phyloP scores from a whole-genome alignment of 2,888 invertebrate genomes.

The Zaprionus obscuricornis region DNA sequence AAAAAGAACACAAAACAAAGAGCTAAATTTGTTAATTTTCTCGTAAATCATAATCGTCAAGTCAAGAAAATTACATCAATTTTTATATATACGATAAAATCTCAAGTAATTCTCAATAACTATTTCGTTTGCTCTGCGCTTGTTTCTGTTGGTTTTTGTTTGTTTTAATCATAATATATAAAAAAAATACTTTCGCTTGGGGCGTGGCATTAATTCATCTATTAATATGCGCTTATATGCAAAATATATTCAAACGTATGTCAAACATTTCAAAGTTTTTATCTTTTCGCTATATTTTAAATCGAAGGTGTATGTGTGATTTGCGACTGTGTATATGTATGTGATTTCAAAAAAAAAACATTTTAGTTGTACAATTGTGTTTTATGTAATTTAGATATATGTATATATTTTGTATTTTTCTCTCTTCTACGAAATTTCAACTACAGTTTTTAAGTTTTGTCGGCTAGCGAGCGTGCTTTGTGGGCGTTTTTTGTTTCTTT shows the following conservation, averaged over 20 bases:
- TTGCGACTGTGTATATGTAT: no score
- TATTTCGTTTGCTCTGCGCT: slow-evolving; percentile 39
- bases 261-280: slow-evolving; percentile 46
- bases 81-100: slow-evolving; percentile 33
- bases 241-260: slow-evolving; percentile 30
- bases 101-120: slow-evolving; percentile 43
- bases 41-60: slow-evolving; percentile 32
- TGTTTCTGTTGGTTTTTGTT: slow-evolving; percentile 21
- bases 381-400: slow-evolving; percentile 6
- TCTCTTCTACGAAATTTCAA: slow-evolving; percentile 43
- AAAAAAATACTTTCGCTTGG: slow-evolving; percentile 43
- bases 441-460: slow-evolving; percentile 50
- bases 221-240: slow-evolving; percentile 34
- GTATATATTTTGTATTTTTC: slow-evolving; percentile 10
- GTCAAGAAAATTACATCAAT: slow-evolving; percentile 48
- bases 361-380: slow-evolving; percentile 30
- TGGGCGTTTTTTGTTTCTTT: slow-evolving; percentile 33
- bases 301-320: no score
- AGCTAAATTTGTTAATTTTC: slow-evolving; percentile 30
- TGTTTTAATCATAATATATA: slow-evolving; percentile 16
- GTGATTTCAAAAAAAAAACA: slow-evolving; percentile 35
- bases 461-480: slow-evolving; percentile 53
- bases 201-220: slow-evolving; percentile 33
- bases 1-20: slow-evolving; percentile 72
- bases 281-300: slow-evolving; percentile 37